Percentiles rank a stretch among this genome's conserved stretches.
These are phyloP conservation scores for Semaprochilodus insignis DNA, from an alignment of 2,797 vertebrate species.

Conservation along the genomic window DNA sequence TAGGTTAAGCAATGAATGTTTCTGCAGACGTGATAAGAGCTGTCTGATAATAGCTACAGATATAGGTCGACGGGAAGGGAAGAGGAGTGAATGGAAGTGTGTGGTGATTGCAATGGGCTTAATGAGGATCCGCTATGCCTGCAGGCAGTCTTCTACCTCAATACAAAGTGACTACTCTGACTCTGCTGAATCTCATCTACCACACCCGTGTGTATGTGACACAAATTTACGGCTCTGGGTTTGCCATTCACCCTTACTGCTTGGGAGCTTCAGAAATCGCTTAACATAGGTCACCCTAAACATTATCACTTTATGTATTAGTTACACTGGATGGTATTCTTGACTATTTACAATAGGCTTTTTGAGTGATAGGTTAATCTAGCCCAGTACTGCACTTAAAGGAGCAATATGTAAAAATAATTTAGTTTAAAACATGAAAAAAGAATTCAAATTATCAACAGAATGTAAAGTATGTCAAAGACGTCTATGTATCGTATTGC, in stretches of 20 bases:
- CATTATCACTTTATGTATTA: not conserved
- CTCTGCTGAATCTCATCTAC: conserved; percentile 48
- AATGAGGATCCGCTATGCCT: conserved; percentile 47
- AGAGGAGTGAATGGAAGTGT: conserved; percentile 37
- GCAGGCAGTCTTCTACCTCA: conserved; percentile 39
- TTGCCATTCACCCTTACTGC: not conserved
- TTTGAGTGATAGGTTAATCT: no score
- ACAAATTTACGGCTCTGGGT: not conserved
- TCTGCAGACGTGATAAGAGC: conserved; percentile 20
- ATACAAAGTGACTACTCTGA: conserved; percentile 43
- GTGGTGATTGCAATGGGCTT: conserved; percentile 43
- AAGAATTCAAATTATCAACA: no score
- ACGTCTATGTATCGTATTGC: no score
- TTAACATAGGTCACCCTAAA: not conserved
- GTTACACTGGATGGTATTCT: not conserved
- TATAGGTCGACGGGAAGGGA: conserved; percentile 36
- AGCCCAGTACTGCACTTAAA: no score
- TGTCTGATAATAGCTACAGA: conserved; percentile 34
- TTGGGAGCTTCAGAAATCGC: not conserved
- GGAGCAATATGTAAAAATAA: no score
- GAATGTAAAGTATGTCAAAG: no score
- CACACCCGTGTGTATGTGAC: not conserved
- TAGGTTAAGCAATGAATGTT: conserved; percentile 7
- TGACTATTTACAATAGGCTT: not conserved
- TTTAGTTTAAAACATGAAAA: no score